Conservation (phyloP, 1,140 invertebrate genomes). For the Drosophila erecta region DNA sequence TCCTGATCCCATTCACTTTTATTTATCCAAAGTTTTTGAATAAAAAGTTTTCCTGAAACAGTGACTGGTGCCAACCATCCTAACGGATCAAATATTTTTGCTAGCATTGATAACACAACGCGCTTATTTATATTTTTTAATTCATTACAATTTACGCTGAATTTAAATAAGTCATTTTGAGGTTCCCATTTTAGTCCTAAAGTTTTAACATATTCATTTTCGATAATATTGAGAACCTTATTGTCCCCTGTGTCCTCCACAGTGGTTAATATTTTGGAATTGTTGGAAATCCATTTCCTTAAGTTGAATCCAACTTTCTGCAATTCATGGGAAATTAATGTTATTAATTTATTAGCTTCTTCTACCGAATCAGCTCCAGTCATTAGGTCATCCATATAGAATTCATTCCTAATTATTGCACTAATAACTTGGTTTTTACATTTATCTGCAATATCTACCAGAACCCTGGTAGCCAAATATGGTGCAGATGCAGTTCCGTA, state of each 20-base stretch:
- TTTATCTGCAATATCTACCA: not conserved
- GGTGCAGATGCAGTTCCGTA: not conserved
- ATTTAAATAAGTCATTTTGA: not conserved
- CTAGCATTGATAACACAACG: no score
- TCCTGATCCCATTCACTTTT: no score
- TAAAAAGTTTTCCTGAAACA: no score
- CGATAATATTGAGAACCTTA: not conserved
- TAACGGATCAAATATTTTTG: no score
- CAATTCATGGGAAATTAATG: not conserved
- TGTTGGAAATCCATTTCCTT: slow-evolving; percentile 9
- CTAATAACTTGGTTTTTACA: not conserved
- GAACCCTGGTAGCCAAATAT: not conserved
- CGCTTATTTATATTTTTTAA: not conserved
- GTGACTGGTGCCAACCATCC: no score
- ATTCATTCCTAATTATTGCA: not conserved
- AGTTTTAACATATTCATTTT: not conserved
- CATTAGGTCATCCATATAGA: slow-evolving; percentile 7
- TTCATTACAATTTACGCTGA: not conserved
- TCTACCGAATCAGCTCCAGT: not conserved
- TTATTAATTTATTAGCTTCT: not conserved
- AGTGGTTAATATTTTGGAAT: not conserved
- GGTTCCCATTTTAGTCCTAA: not conserved
- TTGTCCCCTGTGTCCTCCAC: not conserved
- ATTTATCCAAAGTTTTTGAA: no score
- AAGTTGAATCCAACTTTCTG: not conserved